Percentiles rank a stretch among this genome's conserved stretches.
These are phyloP conservation scores for Dromiciops gliroides DNA, from an alignment of 2,113 vertebrate species.

Conservation along the genomic window DNA sequence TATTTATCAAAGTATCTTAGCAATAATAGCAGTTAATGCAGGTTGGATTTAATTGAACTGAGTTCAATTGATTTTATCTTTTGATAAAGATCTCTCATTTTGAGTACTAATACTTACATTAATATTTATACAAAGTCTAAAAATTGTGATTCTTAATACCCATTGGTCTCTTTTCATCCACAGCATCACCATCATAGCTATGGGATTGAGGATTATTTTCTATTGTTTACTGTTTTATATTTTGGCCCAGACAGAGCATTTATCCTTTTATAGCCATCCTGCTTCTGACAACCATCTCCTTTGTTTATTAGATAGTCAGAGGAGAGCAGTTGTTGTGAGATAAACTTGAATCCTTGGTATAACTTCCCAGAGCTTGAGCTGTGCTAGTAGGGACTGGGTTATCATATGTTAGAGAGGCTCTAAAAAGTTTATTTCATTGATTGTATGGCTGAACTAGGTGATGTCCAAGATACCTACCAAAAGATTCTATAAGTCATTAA, in stretches of 20 bases:
- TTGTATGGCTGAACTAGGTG: neutral
- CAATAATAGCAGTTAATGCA: neutral
- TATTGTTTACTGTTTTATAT: neutral
- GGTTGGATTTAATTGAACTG: neutral
- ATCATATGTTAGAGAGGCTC: neutral
- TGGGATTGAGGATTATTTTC: neutral
- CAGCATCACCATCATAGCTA: neutral
- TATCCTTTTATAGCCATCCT: neutral
- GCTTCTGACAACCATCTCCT: neutral
- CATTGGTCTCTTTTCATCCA: too few relatives aligned
- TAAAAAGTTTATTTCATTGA: neutral
- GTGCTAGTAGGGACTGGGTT: neutral
- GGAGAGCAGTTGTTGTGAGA: neutral
- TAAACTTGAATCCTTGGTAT: neutral
- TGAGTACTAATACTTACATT: neutral
- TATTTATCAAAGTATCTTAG: too few relatives aligned
- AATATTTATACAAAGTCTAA: neutral
- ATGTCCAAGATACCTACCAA: neutral
- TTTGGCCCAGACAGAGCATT: neutral
- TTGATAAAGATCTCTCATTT: neutral
- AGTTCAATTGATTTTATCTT: neutral
- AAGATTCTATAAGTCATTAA: neutral
- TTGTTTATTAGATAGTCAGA: neutral
- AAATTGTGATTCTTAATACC: too few relatives aligned
- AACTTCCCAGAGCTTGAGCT: neutral